Evolutionary conservation across 2,113 vertebrate genomes (phyloP).

Genomic region (Beaufortia kweichowensis): DNA sequence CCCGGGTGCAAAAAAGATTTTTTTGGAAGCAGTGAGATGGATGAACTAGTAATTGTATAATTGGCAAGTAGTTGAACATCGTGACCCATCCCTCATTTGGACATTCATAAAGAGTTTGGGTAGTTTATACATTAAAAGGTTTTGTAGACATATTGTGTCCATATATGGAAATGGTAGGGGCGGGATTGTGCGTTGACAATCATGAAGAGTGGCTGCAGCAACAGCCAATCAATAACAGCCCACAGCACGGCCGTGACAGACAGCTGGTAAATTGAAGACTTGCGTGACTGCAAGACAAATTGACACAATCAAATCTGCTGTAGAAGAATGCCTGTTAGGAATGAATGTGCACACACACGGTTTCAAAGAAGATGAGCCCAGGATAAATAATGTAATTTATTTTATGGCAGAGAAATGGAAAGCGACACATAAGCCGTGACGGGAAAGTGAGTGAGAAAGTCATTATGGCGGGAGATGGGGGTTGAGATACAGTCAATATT

Average conservation of each 20-base stretch:
- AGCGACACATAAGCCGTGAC: conserved; percentile 20
- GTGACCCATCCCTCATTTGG: too few species aligned
- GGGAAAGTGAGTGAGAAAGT: conserved; percentile 37
- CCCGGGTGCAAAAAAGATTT: too few species aligned
- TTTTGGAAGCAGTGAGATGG: too few species aligned
- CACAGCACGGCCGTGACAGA: conserved; percentile 59
- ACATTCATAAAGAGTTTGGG: not conserved
- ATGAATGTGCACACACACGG: conserved; percentile 26
- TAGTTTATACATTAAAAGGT: conserved; percentile 34
- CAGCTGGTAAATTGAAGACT: conserved; percentile 73
- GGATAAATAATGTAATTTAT: conserved; percentile 53
- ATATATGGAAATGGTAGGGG: conserved; percentile 63
- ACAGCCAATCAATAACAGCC: conserved; percentile 68
- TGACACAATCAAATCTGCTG: conserved; percentile 69
- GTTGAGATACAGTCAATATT: conserved; percentile 53
- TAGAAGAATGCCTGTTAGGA: conserved; percentile 60
- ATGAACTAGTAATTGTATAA: too few species aligned
- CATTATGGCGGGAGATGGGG: conserved; percentile 38
- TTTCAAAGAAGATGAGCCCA: conserved; percentile 36
- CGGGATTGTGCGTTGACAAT: conserved; percentile 57
- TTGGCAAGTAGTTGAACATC: too few species aligned
- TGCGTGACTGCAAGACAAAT: conserved; percentile 71
- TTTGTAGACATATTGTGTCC: conserved; percentile 55
- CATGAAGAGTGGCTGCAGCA: conserved; percentile 65
- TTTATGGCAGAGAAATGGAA: conserved; percentile 36